phyloP scores from a whole-genome alignment of 2,888 invertebrate species.

The Tetragonula carbonaria region DNA sequence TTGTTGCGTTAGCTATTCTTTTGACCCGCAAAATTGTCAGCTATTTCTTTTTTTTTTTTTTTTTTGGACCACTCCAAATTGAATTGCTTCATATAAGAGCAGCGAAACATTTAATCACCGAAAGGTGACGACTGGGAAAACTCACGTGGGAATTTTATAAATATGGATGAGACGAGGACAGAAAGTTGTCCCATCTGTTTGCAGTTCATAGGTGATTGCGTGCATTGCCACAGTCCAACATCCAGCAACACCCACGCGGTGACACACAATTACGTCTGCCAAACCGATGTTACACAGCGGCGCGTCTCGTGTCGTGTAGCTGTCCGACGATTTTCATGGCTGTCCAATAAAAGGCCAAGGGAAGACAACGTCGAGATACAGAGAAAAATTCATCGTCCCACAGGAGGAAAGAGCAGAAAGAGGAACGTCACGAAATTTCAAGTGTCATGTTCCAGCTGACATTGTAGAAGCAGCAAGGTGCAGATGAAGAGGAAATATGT shows the following conservation, averaged over 20 bases:
- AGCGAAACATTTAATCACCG: no score
- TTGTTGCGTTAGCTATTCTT: no score
- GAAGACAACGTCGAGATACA: not conserved
- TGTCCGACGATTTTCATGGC: conserved; percentile 39
- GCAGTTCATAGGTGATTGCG: conserved; percentile 15
- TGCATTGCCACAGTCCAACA: not conserved
- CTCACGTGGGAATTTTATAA: not conserved
- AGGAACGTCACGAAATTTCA: conserved; percentile 16
- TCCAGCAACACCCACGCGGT: conserved; percentile 12
- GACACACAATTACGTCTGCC: conserved; percentile 30
- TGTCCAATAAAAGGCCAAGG: conserved; percentile 42
- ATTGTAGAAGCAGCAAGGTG: not conserved
- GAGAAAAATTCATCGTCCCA: conserved; percentile 17
- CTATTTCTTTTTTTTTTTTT: no score
- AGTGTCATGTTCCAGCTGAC: conserved; percentile 3
- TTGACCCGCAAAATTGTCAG: no score
- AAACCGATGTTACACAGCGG: conserved; percentile 16
- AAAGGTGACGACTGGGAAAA: not conserved
- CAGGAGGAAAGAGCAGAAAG: not conserved
- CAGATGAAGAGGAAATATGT: not conserved
- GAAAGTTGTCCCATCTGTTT: not conserved
- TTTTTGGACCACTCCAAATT: no score
- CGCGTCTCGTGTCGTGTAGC: conserved; percentile 8
- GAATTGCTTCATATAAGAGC: no score
- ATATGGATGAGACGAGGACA: conserved; percentile 21